Conservation (phyloP, 2,888 invertebrate genomes). For the Platycheirus rosarum region DNA sequence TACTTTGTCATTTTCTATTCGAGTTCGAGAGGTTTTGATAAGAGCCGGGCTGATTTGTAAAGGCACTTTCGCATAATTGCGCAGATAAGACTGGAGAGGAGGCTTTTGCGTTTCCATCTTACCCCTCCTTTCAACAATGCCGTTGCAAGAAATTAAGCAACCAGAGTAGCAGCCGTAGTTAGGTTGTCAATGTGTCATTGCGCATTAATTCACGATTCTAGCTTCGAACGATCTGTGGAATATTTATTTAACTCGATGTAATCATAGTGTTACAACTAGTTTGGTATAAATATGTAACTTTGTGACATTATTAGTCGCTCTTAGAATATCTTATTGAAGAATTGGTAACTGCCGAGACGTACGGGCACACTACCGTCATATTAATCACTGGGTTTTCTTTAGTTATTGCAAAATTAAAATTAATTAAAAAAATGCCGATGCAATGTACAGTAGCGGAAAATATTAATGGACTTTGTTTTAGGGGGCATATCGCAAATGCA, state of each 20-base stretch:
- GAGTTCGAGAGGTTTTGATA: slow-evolving; percentile 48
- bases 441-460: slow-evolving; percentile 33
- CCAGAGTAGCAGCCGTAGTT: background rate
- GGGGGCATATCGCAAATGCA: no score
- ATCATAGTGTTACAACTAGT: slow-evolving; percentile 35
- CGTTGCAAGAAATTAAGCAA: background rate
- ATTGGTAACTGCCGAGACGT: slow-evolving; percentile 6
- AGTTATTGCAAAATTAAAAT: slow-evolving; percentile 49
- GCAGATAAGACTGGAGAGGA: slow-evolving; percentile 52
- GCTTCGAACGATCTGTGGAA: slow-evolving; percentile 26
- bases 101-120: slow-evolving; percentile 24
- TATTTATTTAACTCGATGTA: slow-evolving; percentile 15
- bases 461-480: slow-evolving; percentile 27
- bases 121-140: background rate
- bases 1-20: slow-evolving; percentile 40
- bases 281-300: slow-evolving; percentile 18
- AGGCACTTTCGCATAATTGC: slow-evolving; percentile 48
- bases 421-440: slow-evolving; percentile 32
- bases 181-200: slow-evolving; percentile 36
- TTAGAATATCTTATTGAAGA: slow-evolving; percentile 3
- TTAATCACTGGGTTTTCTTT: slow-evolving; percentile 51
- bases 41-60: slow-evolving; percentile 52
- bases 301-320: slow-evolving; percentile 25
- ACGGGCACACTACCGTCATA: slow-evolving; percentile 54
- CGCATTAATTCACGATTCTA: slow-evolving; percentile 36